A percentile compares a stretch with the other conserved stretches of the same genome.
phyloP scores from a whole-genome alignment of 2,888 invertebrate genomes.

The Mystacides longicornis region DNA sequence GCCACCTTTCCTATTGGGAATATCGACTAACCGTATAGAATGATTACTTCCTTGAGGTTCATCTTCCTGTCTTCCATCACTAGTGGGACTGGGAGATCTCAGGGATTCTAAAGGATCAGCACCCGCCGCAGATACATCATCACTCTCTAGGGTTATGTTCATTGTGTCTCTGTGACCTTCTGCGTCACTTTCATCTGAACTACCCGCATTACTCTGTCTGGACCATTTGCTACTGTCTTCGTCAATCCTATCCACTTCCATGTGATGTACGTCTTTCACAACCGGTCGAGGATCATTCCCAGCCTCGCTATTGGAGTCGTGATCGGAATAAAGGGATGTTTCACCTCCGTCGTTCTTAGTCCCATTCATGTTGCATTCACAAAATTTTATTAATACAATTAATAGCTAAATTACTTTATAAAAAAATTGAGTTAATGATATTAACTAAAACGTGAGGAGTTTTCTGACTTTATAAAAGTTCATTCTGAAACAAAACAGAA shows the following conservation, averaged over 20 bases:
- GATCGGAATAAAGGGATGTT: not conserved
- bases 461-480: too few relatives aligned
- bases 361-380: slow-evolving; percentile 8
- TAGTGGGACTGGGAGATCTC: not conserved
- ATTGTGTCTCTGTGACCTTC: slow-evolving; percentile 3
- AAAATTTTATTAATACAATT: not conserved
- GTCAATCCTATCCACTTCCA: not conserved
- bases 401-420: not conserved
- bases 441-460: too few relatives aligned
- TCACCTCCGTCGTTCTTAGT: slow-evolving; percentile 6
- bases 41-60: not conserved
- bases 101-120: not conserved
- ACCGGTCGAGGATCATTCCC: not conserved
- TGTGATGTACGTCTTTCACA: not conserved
- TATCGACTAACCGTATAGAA: not conserved
- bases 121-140: not conserved
- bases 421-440: not conserved
- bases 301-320: slow-evolving; percentile 3
- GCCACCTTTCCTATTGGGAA: not conserved
- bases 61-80: not conserved
- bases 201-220: slow-evolving; percentile 5
- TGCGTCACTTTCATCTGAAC: slow-evolving; percentile 1
- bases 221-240: slow-evolving; percentile 8
- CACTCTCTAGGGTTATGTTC: not conserved
- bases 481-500: too few relatives aligned